Evolutionary conservation across 1,140 invertebrate genomes (phyloP), one percentile per base, ranked within the genome.

Genomic region (Ceratina japonica): DNA sequence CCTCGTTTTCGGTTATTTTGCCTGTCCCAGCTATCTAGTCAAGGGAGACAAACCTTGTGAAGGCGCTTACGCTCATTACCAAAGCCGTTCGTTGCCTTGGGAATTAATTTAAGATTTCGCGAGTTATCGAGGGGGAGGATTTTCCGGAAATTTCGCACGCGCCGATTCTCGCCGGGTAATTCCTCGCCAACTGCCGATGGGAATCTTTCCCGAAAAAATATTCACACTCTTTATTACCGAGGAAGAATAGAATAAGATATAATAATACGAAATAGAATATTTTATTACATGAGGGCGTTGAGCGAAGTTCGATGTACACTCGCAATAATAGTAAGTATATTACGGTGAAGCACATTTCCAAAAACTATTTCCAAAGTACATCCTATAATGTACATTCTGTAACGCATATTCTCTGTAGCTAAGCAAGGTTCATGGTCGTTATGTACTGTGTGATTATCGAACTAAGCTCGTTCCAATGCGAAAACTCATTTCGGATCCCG

Each of bases 1-100:
- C n/a, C 75, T 56, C 68, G 59, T 78, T 78, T 78, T 78, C 59
- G 68, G 59, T 58, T 72, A 78, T 64, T 78, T 49, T n/a, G 59
- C 51, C 31, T n/a, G 75, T 54, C 58, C 59, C 18, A 56, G 16
- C 75, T 44, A 78, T 64, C 75, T 13, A 70, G 65, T 70, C 68
- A 10, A 49, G 69, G 61, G 68, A 63, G 72, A 63, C 75, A 49
- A 72, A 78, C 68, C 58, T 54, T 20, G 75, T 44, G 31, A 56
- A 78, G 68, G 20, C 59, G 75, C 63, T 69, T 58, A 49, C 49
- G 22, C 27, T 78, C 69, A 54, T 78, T 78, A 78, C 44, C 0
- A 37, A 2, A n/a, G 49, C 27, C 68, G 69, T 78, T 63, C 75
- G 8, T 7, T 13, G 69, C 13, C 56, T 68, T 15, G n/a, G 44